Base-by-base conservation (phyloP, 2,888 invertebrate species). In the Caenorhabditis doughertyi region DNA sequence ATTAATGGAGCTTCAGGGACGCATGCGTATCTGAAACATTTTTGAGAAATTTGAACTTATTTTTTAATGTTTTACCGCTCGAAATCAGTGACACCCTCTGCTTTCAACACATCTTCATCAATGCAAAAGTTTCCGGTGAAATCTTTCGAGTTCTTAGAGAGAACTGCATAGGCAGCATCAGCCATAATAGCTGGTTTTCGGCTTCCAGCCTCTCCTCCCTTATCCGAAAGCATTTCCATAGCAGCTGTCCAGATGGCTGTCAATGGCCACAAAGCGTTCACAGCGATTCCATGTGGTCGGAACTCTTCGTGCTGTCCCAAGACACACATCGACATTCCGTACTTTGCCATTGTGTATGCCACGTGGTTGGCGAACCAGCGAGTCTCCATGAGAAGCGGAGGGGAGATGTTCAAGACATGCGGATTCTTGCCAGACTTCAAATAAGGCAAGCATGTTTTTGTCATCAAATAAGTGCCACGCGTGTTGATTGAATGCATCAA, bases 311-410 rank as follows among this genome's bases (percentile, higher is more conserved):
- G 94, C 96, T 98, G 97, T 18, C 98, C 91, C 16, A 98, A 93
- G 1, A 96, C 97, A 92, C 97, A 98, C 96, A 98, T 96, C 0
- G 97, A 97, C 93, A 92, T 90, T 56, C 90, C 98, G 92, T 96
- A 98, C 92, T 98, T 98, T 2, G 98, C 96, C 95, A 98, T 98
- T 0, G 98, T 98, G 93, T 98, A 98, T 0, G 97, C 98, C 58
- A 91, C 87, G 51, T 87, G 87, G 49, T 86, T 97, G 53, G 97
- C 97, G 60, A 88, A 88, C 88, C 88, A 87, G 9, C 79, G 93
- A 0, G 96, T 94, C 87, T 94, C 94, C 95, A 98, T 94, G 92
- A 95, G 96, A 21, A 98, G 93, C 0, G 98, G 98, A 2, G 98
- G 98, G 27, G 97, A 97, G 65, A 98, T 93, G 92, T 98, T 98